phyloP scores from a whole-genome alignment of 1,140 invertebrate genomes.

The Zaprionus gabonicus region DNA sequence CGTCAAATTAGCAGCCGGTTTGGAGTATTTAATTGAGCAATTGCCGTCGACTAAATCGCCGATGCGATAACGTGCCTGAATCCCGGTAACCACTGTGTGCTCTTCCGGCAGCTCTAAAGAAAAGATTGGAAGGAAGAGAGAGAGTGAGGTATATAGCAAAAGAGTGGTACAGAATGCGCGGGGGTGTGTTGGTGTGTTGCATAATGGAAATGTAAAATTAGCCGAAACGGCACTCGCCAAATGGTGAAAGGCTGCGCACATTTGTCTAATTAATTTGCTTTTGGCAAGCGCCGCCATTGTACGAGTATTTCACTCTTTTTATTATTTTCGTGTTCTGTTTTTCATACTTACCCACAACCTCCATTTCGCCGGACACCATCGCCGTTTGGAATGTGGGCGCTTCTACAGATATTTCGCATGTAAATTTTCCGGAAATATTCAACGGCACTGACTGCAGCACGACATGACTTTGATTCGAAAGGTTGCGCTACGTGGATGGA shows the following conservation, averaged over 20 bases:
- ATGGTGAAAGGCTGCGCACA: conserved; percentile 48
- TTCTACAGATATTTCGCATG: conserved; percentile 93
- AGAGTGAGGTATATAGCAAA: conserved; percentile 24
- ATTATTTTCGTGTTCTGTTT: not conserved
- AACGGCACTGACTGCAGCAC: conserved; percentile 86
- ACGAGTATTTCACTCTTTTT: conserved; percentile 16
- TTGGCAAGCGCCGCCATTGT: conserved; percentile 42
- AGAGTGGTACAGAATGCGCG: not conserved
- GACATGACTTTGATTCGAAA: conserved; percentile 88
- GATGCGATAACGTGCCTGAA: conserved; percentile 89
- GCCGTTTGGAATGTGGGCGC: conserved; percentile 93
- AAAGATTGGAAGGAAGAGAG: conserved; percentile 24
- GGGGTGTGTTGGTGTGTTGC: not conserved
- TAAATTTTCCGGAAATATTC: conserved; percentile 89
- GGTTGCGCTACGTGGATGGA: conserved; percentile 83
- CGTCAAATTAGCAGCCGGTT: conserved; percentile 92
- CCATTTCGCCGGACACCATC: conserved; percentile 89
- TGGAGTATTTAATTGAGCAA: conserved; percentile 90
- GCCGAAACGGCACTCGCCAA: conserved; percentile 40
- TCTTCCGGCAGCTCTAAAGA: conserved; percentile 88
- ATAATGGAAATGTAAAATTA: conserved; percentile 76
- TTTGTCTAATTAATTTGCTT: conserved; percentile 81
- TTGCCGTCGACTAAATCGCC: conserved; percentile 90
- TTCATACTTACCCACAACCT: conserved; percentile 89
- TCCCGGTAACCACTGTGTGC: conserved; percentile 89